Conservation (phyloP, 2,113 vertebrate genomes). For the Panthera tigris region DNA sequence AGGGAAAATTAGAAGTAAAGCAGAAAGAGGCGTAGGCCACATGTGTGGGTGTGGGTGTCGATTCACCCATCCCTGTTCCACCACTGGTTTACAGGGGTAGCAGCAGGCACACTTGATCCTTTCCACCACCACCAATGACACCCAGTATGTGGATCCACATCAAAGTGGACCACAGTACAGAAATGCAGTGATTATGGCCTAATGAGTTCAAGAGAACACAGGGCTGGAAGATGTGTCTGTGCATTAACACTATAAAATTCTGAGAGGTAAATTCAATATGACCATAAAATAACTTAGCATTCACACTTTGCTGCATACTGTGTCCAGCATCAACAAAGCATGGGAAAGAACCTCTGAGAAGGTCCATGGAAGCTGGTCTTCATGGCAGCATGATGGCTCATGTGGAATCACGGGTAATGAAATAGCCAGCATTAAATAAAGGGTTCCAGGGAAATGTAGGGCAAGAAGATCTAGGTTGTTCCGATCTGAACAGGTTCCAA, state of each 20-base stretch:
- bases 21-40: not conserved
- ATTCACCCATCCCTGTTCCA: not conserved
- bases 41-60: not conserved
- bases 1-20: not conserved
- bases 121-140: not conserved
- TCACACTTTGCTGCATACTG: conserved; percentile 12
- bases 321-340: conserved; percentile 15
- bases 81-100: not conserved
- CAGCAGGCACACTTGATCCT: not conserved
- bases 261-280: conserved; percentile 21
- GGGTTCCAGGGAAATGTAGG: not conserved
- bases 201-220: not conserved
- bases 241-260: not conserved
- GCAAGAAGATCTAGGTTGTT: not conserved
- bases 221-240: not conserved
- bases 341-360: not conserved
- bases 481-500: not conserved
- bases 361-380: not conserved
- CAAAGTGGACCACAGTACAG: not conserved
- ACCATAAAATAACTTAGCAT: conserved; percentile 45
- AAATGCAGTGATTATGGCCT: not conserved
- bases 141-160: not conserved
- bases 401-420: not conserved
- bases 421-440: not conserved
- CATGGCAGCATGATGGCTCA: not conserved